A percentile compares a stretch with the other conserved stretches of the same genome.
Evolutionary conservation across 2,888 invertebrate species (phyloP).

Genomic region (Ormyrus thymus): DNA sequence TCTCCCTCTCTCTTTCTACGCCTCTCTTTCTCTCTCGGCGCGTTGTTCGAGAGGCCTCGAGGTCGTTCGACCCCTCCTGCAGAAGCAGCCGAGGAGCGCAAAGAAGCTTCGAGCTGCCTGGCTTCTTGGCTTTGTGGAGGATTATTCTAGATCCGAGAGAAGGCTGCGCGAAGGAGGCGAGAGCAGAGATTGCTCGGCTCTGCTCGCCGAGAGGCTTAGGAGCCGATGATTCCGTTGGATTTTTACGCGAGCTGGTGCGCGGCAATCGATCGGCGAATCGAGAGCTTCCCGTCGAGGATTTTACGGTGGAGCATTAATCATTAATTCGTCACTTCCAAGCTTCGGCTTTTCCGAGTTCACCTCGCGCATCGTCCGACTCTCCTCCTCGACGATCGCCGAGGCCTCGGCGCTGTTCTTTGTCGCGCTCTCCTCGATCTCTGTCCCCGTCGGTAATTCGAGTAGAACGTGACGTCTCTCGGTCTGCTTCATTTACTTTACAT

Average conservation of each 20-base stretch:
- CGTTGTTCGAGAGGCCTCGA: slow-evolving; percentile 43
- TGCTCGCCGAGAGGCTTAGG: too few species aligned
- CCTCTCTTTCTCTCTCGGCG: slow-evolving; percentile 56
- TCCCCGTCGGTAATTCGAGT: slow-evolving; percentile 28
- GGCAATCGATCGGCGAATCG: too few species aligned
- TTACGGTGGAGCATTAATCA: too few species aligned
- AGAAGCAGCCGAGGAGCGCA: not conserved
- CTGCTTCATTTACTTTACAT: slow-evolving; percentile 40
- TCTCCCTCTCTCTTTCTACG: slow-evolving; percentile 30
- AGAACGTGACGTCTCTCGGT: slow-evolving; percentile 21
- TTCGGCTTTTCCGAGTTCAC: not conserved
- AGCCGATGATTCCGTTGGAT: too few species aligned
- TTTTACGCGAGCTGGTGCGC: too few species aligned
- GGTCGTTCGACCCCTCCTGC: slow-evolving; percentile 54
- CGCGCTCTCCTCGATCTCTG: not conserved
- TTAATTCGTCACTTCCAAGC: too few species aligned
- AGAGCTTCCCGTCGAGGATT: too few species aligned
- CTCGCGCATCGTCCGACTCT: too few species aligned
- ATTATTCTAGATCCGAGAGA: too few species aligned
- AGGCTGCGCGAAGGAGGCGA: too few species aligned
- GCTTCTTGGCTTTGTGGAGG: slow-evolving; percentile 26
- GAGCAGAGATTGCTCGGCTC: too few species aligned
- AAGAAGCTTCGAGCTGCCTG: not conserved
- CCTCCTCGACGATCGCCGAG: too few species aligned
- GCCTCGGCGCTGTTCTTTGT: not conserved